Conservation (phyloP, 2,888 invertebrate genomes). For the Helicoverpa assulta region DNA sequence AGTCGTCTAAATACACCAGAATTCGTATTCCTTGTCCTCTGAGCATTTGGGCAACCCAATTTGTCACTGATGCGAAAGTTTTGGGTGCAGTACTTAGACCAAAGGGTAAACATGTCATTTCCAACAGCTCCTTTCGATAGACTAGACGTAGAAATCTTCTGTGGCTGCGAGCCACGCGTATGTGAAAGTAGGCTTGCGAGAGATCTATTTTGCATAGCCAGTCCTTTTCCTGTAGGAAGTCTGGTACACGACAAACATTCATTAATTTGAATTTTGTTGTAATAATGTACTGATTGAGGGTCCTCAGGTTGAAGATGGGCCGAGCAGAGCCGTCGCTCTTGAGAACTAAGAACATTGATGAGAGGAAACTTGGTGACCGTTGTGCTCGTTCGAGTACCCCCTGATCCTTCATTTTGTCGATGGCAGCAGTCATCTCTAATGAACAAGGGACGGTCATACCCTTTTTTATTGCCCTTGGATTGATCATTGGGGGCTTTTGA, state of each 20-base stretch:
- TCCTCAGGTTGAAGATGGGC: slow-evolving; percentile 60
- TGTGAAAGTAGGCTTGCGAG: slow-evolving; percentile 58
- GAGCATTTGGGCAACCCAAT: slow-evolving; percentile 13
- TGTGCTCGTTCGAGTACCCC: background rate
- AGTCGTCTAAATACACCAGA: slow-evolving; percentile 17
- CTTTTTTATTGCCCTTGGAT: background rate
- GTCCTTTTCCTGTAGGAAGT: slow-evolving; percentile 59
- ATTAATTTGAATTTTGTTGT: background rate
- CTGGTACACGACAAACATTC: slow-evolving; percentile 28
- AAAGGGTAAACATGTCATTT: slow-evolving; percentile 64
- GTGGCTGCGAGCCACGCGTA: slow-evolving; percentile 44
- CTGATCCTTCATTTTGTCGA: background rate
- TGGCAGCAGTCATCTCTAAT: background rate
- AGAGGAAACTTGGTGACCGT: background rate
- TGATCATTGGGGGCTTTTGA: background rate
- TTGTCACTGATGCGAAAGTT: slow-evolving; percentile 7
- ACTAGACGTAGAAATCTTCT: slow-evolving; percentile 55
- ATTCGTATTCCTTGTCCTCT: too few species aligned
- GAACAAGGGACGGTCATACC: background rate
- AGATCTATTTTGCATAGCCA: slow-evolving; percentile 61
- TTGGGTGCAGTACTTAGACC: slow-evolving; percentile 61
- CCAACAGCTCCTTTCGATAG: slow-evolving; percentile 32
- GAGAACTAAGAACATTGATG: background rate
- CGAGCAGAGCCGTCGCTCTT: slow-evolving; percentile 7
- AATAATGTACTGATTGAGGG: slow-evolving; percentile 4